Base-by-base conservation (phyloP, 53 echinoderm and acorn worm species). In the Arbacia lixula region DNA sequence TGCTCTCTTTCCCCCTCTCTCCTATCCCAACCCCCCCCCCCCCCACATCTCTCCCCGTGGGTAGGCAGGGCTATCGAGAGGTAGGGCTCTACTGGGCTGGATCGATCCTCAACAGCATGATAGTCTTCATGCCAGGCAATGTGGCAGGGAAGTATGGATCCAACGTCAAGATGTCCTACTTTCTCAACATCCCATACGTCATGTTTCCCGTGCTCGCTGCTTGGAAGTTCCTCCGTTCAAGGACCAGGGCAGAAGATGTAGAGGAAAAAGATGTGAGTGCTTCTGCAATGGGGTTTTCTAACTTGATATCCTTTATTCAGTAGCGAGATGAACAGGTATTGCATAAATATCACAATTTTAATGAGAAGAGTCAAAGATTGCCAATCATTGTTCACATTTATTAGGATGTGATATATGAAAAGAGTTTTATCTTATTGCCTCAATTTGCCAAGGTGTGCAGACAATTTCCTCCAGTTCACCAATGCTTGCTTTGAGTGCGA, bases 81-180 rank as follows among this genome's bases (percentile, higher is more conserved):
- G 95, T 99, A 17, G 94, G 94, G 25, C 92, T 99, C 2, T 99
- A 92, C 85, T 99, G 99, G 99, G 95, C 87, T 5, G 99, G 99
- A 4, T 99, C 99, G 27, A 88, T 99, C 9, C 86, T 99, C 82
- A 92, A 95, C 87, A 95, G 95, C 58, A 86, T 99, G 71, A 36
- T 92, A 4, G 91, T 99, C 81, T 95, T 99, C 60, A 68, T 99
- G 85, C 99, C 99, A 19, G 99, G 95, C 32, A 99, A 95, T 57
- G 54, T 99, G 35, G 77, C 90, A 12, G 99, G 99, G 46, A 99
- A 92, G 68, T 88, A 84, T 39, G 99, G 99, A 4, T 66, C 68
- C 19, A 85, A 95, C 22, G 69, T 99, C 75, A 92, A 85, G 60
- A 76, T 87, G 9, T 99, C 99, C 8, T 90, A 88, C 87, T 73